A percentile compares a stretch with the other conserved stretches of the same genome.
phyloP scores from a whole-genome alignment of 1,140 invertebrate species.

The Drosophila pseudoananassae region DNA sequence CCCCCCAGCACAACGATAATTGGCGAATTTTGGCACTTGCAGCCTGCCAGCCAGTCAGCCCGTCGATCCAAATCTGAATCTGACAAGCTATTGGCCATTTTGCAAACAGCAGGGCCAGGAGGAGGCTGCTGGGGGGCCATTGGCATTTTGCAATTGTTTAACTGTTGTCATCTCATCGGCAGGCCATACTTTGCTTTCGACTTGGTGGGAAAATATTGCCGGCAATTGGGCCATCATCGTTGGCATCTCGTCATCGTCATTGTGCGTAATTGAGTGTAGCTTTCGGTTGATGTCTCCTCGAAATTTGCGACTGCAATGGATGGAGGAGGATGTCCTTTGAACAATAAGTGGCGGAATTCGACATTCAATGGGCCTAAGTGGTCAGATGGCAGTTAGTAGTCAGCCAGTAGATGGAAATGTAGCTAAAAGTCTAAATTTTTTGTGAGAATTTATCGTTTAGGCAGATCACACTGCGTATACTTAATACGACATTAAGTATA shows the following conservation, averaged over 20 bases:
- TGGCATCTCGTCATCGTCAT: conserved; percentile 42
- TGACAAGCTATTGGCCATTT: conserved; percentile 63
- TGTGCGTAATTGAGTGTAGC: conserved; percentile 76
- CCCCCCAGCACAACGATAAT: conserved; percentile 54
- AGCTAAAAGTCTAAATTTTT: neutral
- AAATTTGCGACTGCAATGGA: conserved; percentile 56
- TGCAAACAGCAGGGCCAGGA: conserved; percentile 4
- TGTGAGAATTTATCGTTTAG: neutral
- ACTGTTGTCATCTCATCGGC: conserved; percentile 24
- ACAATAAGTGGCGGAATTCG: conserved; percentile 29
- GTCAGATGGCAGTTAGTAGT: neutral
- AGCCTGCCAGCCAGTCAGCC: conserved; percentile 4
- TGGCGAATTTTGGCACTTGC: conserved; percentile 74
- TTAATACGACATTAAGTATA: conserved; percentile 4
- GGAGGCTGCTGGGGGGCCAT: conserved; percentile 1
- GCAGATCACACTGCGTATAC: conserved; percentile 16
- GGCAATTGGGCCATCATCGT: conserved; percentile 57
- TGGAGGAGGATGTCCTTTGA: conserved; percentile 8
- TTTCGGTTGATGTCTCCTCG: conserved; percentile 52
- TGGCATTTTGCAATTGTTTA: conserved; percentile 48
- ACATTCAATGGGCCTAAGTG: conserved; percentile 13
- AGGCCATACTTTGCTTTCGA: conserved; percentile 4
- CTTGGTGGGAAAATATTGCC: conserved; percentile 49
- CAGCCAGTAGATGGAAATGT: neutral
- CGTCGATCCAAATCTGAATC: conserved; percentile 61